These are phyloP conservation scores for Apogon hyalosoma DNA, from an alignment of 2,797 vertebrate species.

Conservation along the genomic window DNA sequence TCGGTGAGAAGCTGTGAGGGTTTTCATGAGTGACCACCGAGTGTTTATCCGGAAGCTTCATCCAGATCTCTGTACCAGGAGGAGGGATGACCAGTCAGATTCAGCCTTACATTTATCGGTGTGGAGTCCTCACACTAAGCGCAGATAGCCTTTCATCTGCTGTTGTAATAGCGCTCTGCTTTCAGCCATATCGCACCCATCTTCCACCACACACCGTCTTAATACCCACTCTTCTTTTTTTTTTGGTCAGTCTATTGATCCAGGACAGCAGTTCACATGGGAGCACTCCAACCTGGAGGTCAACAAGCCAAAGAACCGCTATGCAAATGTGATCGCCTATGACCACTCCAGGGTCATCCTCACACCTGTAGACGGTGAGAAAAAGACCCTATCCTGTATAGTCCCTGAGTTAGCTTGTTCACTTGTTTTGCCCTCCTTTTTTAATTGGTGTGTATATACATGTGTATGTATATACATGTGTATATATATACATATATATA, in stretches of 20 bases:
- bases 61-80: not conserved
- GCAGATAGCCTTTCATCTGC: constrained; percentile 13
- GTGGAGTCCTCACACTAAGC: constrained; percentile 2
- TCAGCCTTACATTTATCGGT: constrained; percentile 13
- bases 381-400: not conserved
- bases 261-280: constrained; percentile 98
- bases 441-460: too few relatives aligned
- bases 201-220: not conserved
- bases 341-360: constrained; percentile 97
- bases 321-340: constrained; percentile 97
- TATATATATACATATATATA: too few relatives aligned
- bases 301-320: constrained; percentile 98
- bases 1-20: not conserved
- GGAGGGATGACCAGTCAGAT: constrained; percentile 4
- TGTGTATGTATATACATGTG: too few relatives aligned
- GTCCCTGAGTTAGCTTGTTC: not conserved
- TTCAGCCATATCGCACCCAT: too few relatives aligned
- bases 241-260: constrained; percentile 89
- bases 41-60: constrained; percentile 8
- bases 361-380: constrained; percentile 91
- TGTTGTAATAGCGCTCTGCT: constrained; percentile 10
- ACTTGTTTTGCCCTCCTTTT: not conserved
- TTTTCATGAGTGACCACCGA: constrained; percentile 5
- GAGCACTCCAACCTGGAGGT: constrained; percentile 97
- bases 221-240: constrained; percentile 10